Conservation (phyloP, 2,113 vertebrate genomes). For the Anarrhichthys ocellatus region DNA sequence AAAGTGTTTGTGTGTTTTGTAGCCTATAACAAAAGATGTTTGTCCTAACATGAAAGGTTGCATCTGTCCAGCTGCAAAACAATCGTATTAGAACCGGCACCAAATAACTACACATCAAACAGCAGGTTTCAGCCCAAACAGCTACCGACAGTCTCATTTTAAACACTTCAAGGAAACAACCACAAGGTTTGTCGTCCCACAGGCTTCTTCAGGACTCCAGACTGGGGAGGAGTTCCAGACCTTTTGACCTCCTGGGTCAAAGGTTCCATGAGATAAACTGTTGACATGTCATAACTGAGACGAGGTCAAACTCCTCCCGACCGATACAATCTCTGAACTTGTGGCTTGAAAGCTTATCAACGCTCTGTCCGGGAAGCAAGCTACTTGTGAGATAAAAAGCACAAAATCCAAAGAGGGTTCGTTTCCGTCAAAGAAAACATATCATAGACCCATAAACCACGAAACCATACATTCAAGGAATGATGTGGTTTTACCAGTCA, state of each 20-base stretch:
- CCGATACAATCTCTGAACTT: not conserved
- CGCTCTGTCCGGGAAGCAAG: not conserved
- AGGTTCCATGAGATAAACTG: not conserved
- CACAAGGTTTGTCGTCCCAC: not conserved
- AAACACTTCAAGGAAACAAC: not conserved
- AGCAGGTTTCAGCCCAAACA: too few relatives aligned
- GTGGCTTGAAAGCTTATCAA: not conserved
- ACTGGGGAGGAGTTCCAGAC: not conserved
- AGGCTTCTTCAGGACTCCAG: not conserved
- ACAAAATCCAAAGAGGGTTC: not conserved
- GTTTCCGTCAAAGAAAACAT: not conserved
- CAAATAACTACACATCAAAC: not conserved
- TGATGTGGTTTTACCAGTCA: too few relatives aligned
- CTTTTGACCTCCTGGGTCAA: not conserved
- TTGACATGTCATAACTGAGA: not conserved
- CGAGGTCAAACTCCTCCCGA: not conserved
- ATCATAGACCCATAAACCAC: not conserved
- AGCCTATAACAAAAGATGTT: not conserved
- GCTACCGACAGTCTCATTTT: not conserved
- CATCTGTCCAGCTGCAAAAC: too few relatives aligned
- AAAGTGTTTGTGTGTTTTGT: not conserved
- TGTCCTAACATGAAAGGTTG: not conserved
- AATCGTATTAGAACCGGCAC: too few relatives aligned
- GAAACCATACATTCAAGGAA: not conserved
- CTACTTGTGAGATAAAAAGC: not conserved